phyloP scores from a whole-genome alignment of 2,797 vertebrate genomes.

The Sphenopsis melanotis region DNA sequence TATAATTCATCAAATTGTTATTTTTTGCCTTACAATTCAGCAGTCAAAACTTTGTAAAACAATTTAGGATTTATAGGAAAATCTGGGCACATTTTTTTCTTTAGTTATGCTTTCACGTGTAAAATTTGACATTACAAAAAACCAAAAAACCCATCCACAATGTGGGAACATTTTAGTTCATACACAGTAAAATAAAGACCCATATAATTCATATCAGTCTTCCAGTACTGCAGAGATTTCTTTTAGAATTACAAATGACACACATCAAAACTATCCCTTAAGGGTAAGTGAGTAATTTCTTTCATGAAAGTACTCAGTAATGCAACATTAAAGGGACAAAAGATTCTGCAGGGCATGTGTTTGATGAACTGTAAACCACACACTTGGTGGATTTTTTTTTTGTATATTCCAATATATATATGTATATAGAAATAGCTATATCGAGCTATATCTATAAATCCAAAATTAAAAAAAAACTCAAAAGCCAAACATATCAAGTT shows the following conservation, averaged over 20 bases:
- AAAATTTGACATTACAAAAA: neutral
- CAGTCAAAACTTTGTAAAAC: neutral
- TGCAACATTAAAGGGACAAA: neutral
- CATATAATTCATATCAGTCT: neutral
- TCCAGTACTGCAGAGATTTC: neutral
- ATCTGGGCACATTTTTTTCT: neutral
- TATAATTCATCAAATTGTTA: neutral
- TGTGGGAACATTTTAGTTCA: neutral
- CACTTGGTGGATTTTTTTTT: neutral
- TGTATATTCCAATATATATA: neutral
- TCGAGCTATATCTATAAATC: neutral
- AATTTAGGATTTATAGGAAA: neutral
- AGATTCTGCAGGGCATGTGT: neutral
- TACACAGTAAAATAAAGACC: neutral
- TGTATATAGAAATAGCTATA: neutral
- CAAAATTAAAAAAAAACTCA: neutral
- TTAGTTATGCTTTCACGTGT: neutral
- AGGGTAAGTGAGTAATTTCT: neutral
- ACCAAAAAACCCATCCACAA: neutral
- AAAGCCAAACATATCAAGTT: neutral
- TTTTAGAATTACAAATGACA: neutral
- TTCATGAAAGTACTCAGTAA: neutral
- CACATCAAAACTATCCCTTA: neutral
- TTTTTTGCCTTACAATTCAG: neutral
- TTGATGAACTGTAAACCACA: neutral